Conservation (phyloP, 2,797 vertebrate species). For the Buceros bicornis region DNA sequence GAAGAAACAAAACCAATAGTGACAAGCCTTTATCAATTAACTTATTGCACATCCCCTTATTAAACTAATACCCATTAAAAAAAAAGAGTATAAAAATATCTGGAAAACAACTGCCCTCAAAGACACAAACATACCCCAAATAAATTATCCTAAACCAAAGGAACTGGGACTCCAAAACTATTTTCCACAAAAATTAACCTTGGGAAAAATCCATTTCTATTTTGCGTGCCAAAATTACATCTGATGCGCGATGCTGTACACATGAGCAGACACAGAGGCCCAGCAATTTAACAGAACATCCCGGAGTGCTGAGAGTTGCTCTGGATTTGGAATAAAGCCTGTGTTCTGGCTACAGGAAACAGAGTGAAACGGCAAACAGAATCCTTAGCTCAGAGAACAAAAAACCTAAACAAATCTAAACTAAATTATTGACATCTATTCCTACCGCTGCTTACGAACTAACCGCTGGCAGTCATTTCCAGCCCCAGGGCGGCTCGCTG, state of each 20-base stretch:
- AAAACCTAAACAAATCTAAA: background rate
- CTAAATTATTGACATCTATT: background rate
- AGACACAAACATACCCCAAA: background rate
- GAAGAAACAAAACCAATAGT: background rate
- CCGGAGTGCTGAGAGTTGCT: background rate
- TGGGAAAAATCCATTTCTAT: background rate
- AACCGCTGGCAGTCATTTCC: fast-evolving
- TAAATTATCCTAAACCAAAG: background rate
- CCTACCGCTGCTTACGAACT: background rate
- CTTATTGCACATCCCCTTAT: background rate
- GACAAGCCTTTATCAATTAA: background rate
- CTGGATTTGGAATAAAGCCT: background rate
- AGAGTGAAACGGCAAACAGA: background rate
- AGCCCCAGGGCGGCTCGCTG: fast-evolving
- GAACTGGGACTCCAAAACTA: background rate
- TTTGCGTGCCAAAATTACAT: background rate
- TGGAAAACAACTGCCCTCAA: background rate
- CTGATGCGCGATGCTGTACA: background rate
- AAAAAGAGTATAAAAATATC: background rate
- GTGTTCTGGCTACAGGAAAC: background rate
- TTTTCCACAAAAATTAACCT: background rate
- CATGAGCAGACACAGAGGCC: background rate
- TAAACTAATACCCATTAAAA: background rate
- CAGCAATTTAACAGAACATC: background rate
- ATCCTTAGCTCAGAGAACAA: background rate